Base-by-base conservation (phyloP, 2,888 invertebrate genomes). In the Morpho achilles region DNA sequence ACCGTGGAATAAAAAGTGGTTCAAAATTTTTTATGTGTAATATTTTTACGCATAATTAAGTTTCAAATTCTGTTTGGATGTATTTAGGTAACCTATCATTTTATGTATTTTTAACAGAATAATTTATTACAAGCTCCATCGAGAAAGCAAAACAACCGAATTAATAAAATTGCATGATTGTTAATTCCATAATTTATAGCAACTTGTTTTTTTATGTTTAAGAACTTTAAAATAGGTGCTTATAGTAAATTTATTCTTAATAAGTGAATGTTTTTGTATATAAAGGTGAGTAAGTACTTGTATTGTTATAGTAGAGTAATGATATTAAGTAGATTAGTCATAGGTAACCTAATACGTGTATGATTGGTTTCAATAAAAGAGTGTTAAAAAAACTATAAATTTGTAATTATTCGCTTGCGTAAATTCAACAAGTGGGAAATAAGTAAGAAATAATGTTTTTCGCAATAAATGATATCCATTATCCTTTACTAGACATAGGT, bases 251-350 rank as follows among this genome's bases (percentile, higher is more conserved):
- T 32, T 32, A 32, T 32, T 32, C 4, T 32, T 32, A 32, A 10
- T 32, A 45, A 32, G 42, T 58, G 43, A 47, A 5, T 5, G 32
- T 32, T 32, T 48, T 39, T 62, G n/a, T 50, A 10, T 8, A 54
- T 41, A 9, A 8, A 23, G 44, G 9, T 23, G 1, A 32, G n/a
- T 61, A 61, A 46, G 54, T 66, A 66, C 69, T 67, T 70, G 59
- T 69, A 81, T 84, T 84, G 75, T 86, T 86, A 85, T 84, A 78
- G 56, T 72, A 65, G 61, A 72, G 80, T 85, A 85, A 86, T 83
- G 80, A 84, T 85, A 84, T 71, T 69, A 85, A 86, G 85, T 83
- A 74, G 56, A 51, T 16, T 23, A 65, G 61, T 3, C 59, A 64
- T 74, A 73, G 69, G 73, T 76, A 74, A 67, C 74, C 75, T 74